phyloP scores from a whole-genome alignment of 2,888 invertebrate species.

The Rhodophaea formosa region DNA sequence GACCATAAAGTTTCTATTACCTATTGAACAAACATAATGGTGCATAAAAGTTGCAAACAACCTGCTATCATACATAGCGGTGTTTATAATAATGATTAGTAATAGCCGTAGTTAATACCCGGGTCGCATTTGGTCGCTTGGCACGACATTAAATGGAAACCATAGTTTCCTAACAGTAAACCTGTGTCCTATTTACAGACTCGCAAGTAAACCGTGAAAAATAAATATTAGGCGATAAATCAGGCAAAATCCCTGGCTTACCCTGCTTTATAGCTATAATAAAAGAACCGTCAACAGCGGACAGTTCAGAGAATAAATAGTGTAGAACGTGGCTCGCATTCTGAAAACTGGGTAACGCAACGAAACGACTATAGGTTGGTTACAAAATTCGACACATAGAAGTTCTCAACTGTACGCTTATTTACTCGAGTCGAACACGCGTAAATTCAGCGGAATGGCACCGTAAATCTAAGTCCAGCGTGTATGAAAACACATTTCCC shows the following conservation, averaged over 20 bases:
- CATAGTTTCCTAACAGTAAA: constrained; percentile 50
- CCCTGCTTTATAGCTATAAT: constrained; percentile 72
- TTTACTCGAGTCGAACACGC: constrained; percentile 44
- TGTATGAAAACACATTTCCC: constrained; percentile 33
- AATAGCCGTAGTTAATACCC: constrained; percentile 30
- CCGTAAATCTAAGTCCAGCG: constrained; percentile 42
- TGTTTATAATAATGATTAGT: constrained; percentile 42
- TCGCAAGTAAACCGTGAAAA: constrained; percentile 69
- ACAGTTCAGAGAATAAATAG: constrained; percentile 68
- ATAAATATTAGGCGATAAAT: constrained; percentile 76
- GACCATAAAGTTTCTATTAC: constrained; percentile 64
- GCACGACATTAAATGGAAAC: constrained; percentile 39
- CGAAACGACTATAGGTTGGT: constrained; percentile 57
- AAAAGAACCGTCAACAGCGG: constrained; percentile 76
- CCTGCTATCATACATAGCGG: constrained; percentile 36
- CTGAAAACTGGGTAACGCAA: constrained; percentile 51
- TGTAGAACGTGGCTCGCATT: constrained; percentile 63
- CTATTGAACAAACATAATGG: constrained; percentile 49
- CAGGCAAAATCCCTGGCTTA: constrained; percentile 70
- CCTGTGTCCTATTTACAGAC: constrained; percentile 59
- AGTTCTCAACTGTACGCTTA: constrained; percentile 47
- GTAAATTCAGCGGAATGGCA: constrained; percentile 50
- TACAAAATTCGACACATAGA: constrained; percentile 57
- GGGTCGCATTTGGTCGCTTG: constrained; percentile 37
- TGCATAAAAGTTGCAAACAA: constrained; percentile 51